Percentiles rank a stretch among this genome's conserved stretches.
These are phyloP conservation scores for Dicerorhinus sumatrensis DNA, from an alignment of 2,113 vertebrate species.

Conservation along the genomic window DNA sequence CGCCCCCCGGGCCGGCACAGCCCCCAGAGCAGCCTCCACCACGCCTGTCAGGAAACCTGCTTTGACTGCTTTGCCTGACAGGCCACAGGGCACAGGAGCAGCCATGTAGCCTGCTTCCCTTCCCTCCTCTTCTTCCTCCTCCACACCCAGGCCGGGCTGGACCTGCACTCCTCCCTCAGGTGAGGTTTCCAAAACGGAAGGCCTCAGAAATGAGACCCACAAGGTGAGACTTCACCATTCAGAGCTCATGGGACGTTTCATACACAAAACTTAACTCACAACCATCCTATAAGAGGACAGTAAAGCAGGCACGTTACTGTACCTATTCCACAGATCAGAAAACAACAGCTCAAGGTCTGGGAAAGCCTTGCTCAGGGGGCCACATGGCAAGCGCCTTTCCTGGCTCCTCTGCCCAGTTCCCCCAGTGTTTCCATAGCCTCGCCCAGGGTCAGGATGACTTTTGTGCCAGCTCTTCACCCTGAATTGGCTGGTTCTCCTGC, in stretches of 20 bases:
- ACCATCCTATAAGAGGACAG: background rate
- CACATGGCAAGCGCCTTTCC: background rate
- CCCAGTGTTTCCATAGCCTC: background rate
- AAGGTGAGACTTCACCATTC: fast-evolving
- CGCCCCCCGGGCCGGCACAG: background rate
- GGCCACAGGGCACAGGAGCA: background rate
- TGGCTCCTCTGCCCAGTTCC: background rate
- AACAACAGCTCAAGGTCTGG: background rate
- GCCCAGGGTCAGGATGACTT: no score
- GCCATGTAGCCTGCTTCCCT: background rate
- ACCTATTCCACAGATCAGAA: background rate
- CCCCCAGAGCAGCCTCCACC: background rate
- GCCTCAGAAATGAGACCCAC: background rate
- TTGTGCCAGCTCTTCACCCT: background rate
- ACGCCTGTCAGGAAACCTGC: background rate
- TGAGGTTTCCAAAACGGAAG: background rate
- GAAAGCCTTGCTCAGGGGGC: background rate
- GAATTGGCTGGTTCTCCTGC: background rate
- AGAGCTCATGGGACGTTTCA: background rate
- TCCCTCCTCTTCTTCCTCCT: background rate
- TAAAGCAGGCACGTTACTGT: background rate
- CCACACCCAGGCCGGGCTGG: fast-evolving
- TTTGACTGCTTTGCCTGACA: background rate
- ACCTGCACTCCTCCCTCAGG: background rate
- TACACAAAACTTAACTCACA: no score